phyloP scores from a whole-genome alignment of 2,888 invertebrate genomes.

The Lampropteryx suffumata region DNA sequence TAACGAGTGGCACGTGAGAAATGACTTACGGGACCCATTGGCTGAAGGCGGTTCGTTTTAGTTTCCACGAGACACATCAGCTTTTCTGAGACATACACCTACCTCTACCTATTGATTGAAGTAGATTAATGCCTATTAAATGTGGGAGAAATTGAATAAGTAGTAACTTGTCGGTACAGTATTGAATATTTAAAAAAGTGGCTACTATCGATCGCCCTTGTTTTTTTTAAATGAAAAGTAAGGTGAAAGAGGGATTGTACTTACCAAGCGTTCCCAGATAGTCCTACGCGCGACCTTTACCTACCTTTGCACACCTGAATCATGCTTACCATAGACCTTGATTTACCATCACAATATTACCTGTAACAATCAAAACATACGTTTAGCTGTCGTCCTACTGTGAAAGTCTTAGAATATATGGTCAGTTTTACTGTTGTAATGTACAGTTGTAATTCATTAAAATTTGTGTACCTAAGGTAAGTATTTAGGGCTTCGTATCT shows the following conservation, averaged over 20 bases:
- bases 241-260: conserved; percentile 1
- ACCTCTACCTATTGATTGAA: conserved; percentile 16
- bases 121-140: conserved; percentile 17
- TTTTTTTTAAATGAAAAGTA: not conserved
- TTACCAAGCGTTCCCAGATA: conserved; percentile 6
- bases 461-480: no score
- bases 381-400: conserved; percentile 4
- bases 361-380: conserved; percentile 32
- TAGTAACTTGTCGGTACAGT: no score
- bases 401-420: no score
- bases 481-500: no score
- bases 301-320: conserved; percentile 22
- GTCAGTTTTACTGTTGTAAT: no score
- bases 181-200: not conserved
- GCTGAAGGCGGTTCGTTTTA: conserved; percentile 32
- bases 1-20: conserved; percentile 36
- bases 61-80: conserved; percentile 52
- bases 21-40: conserved; percentile 7
- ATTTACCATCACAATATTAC: conserved; percentile 12
- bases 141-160: not conserved
- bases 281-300: not conserved
- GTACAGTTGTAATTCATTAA: no score
- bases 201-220: not conserved
- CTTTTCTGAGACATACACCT: conserved; percentile 39
- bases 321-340: conserved; percentile 3